Evolutionary conservation across 1,140 invertebrate genomes (phyloP).

Genomic region (Holcopasites calliopsidis): DNA sequence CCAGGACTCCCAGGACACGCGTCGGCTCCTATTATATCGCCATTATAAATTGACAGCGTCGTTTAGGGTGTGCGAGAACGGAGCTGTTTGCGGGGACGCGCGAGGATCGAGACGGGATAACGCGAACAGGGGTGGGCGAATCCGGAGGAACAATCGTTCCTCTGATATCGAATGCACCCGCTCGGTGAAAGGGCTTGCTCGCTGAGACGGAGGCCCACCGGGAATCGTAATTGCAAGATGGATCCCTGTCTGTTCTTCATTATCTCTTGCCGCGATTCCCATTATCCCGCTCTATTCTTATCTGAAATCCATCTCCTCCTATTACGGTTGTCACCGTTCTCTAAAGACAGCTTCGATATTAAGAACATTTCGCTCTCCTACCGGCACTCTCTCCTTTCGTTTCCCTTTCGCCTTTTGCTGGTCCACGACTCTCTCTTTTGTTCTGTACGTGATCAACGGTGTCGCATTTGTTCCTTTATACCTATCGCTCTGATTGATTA

Average conservation of each 20-base stretch:
- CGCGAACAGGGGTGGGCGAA: slow-evolving; percentile 13
- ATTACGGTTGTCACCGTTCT: too few relatives aligned
- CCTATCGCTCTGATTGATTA: background rate
- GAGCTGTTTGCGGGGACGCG: too few relatives aligned
- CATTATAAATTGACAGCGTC: slow-evolving; percentile 52
- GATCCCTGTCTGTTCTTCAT: slow-evolving; percentile 38
- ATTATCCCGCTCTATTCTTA: slow-evolving; percentile 14
- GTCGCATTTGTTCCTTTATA: background rate
- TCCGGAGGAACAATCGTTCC: slow-evolving; percentile 49
- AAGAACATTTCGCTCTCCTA: background rate
- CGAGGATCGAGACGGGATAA: slow-evolving; percentile 13
- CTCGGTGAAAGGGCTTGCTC: slow-evolving; percentile 41
- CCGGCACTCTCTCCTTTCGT: fast-evolving
- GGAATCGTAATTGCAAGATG: slow-evolving; percentile 47
- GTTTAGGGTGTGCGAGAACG: slow-evolving; percentile 25
- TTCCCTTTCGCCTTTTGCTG: background rate
- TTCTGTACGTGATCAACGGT: background rate
- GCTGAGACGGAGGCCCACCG: slow-evolving; percentile 22
- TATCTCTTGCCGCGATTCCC: slow-evolving; percentile 9
- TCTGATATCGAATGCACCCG: slow-evolving; percentile 54
- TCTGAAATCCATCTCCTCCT: background rate
- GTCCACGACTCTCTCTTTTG: background rate
- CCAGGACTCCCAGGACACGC: background rate
- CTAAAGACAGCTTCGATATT: background rate
- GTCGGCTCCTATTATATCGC: slow-evolving; percentile 15